A percentile compares a stretch with the other conserved stretches of the same genome.
These are phyloP conservation scores for Anisognathus igniventris DNA, from an alignment of 2,797 vertebrate species.

Conservation along the genomic window DNA sequence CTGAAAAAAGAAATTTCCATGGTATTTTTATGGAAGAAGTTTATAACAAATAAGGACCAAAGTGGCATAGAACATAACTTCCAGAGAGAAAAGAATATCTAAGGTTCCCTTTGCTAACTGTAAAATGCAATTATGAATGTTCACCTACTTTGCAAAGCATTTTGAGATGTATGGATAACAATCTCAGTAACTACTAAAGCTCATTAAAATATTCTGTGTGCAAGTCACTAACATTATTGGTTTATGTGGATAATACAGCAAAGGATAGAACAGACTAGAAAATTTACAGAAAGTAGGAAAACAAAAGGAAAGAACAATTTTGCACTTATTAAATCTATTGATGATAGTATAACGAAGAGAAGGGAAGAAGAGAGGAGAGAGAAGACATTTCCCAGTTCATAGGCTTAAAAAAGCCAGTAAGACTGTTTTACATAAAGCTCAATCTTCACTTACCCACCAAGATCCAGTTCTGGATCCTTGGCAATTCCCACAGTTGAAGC, in stretches of 20 bases:
- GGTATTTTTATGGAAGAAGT: neutral
- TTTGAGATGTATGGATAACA: neutral
- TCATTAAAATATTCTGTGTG: neutral
- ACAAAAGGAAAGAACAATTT: neutral
- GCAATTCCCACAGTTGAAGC: neutral
- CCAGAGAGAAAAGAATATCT: neutral
- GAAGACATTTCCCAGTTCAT: neutral
- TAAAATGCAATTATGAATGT: neutral
- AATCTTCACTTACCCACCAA: neutral
- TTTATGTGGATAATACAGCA: neutral
- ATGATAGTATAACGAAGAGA: neutral
- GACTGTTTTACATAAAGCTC: neutral
- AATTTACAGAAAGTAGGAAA: neutral
- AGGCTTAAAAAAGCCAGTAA: neutral
- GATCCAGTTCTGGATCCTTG: neutral
- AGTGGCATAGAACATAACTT: neutral
- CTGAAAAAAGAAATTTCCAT: neutral
- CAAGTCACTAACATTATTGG: neutral
- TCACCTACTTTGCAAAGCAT: neutral
- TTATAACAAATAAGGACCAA: neutral
- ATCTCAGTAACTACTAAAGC: neutral
- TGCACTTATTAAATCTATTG: neutral
- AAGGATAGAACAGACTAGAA: neutral
- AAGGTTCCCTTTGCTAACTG: neutral
- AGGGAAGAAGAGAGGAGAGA: neutral